phyloP scores from a whole-genome alignment of 2,888 invertebrate genomes.

The Pandemis corylana region DNA sequence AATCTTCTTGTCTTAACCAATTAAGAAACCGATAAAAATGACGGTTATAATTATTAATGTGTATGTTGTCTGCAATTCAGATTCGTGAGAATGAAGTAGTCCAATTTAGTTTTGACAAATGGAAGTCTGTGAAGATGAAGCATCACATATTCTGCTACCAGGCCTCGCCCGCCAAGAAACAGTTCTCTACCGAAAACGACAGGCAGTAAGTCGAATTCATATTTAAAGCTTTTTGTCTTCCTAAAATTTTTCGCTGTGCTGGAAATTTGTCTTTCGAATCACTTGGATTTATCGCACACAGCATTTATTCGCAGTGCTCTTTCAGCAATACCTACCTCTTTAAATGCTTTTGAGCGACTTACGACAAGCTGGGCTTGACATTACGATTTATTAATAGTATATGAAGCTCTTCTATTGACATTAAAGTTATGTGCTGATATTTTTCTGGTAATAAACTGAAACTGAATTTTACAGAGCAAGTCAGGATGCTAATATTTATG shows the following conservation, averaged over 20 bases:
- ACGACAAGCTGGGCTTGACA: not conserved
- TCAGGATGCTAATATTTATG: slow-evolving; percentile 80
- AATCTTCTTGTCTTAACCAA: too few species aligned
- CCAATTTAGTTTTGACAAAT: slow-evolving; percentile 92
- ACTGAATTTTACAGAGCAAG: slow-evolving; percentile 78
- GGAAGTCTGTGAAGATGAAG: slow-evolving; percentile 94
- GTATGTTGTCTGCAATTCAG: slow-evolving; percentile 58
- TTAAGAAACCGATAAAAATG: not conserved
- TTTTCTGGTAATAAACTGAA: slow-evolving; percentile 42
- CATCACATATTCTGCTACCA: slow-evolving; percentile 96
- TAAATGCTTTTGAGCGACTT: not conserved
- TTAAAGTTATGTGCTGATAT: slow-evolving; percentile 3
- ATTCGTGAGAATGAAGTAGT: slow-evolving; percentile 93
- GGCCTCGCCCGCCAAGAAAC: slow-evolving; percentile 92
- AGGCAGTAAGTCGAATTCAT: slow-evolving; percentile 72
- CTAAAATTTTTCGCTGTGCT: slow-evolving; percentile 12
- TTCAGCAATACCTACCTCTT: not conserved
- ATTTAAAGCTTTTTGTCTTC: slow-evolving; percentile 1
- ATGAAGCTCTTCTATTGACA: not conserved
- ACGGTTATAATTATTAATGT: not conserved
- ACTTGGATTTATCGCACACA: not conserved
- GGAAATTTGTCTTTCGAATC: not conserved
- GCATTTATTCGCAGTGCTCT: not conserved
- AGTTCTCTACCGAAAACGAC: slow-evolving; percentile 91
- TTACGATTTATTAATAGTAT: not conserved